Evolutionary conservation across 1,140 invertebrate species (phyloP), one percentile per base, ranked within the genome.

Genomic region (Pachypeltis micranthus): DNA sequence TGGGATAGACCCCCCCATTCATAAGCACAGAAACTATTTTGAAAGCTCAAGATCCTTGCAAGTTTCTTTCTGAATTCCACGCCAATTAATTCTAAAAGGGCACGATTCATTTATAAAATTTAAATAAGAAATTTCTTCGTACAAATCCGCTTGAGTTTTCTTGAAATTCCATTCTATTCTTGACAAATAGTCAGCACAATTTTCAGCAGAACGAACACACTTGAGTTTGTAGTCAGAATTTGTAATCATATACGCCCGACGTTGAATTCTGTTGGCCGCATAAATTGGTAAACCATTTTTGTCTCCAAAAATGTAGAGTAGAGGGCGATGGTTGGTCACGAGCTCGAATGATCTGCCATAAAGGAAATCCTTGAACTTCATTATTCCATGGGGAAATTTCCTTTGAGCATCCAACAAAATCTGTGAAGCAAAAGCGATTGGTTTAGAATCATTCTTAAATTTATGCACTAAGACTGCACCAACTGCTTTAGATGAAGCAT

Each of bases 241-340:
- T n/a, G n/a, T n/a, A n/a, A n/a, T n/a, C n/a, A n/a, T n/a, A n/a
- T 63, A 54, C 10, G 62, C 24, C 62, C 62, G 63, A 19, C 63
- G 31, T 44, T 66, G 62, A 29, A 66, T 19, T 39, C 62, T 29
- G 44, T 59, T 66, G 19, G 58, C 31, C 31, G 16, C 31, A 39
- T 16, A 39, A 10, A 39, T 10, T 39, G 31, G 31, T 39, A 39
- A 39, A 10, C 7, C 16, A 10, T 39, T 39, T 16, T 39, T 10
- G 16, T 10, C 31, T 16, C 31, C 7, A 39, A 39, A 39, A 39
- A 7, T 10, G 16, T 39, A 16, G 31, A 39, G 7, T 16, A 39
- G 31, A 7, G 34, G 7, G 1, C 2, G 27, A 2, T 44, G 39
- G 25, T 61, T 39, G 21, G 59, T 61, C n/a, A 44, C 25, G 14